phyloP scores from a whole-genome alignment of 1,140 invertebrate species.

The Triops cancriformis region DNA sequence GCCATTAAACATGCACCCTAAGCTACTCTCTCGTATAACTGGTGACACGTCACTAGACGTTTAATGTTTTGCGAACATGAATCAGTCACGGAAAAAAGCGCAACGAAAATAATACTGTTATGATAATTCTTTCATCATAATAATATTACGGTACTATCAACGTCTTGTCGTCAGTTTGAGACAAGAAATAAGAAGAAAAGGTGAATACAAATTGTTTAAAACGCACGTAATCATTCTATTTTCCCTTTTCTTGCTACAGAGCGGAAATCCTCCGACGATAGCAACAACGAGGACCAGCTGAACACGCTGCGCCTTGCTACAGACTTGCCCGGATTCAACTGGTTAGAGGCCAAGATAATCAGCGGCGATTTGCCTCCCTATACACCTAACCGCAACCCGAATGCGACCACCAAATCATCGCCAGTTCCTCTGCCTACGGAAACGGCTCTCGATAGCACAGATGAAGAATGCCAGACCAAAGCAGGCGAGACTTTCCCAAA shows the following conservation, averaged over 20 bases:
- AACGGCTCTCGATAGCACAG: background rate
- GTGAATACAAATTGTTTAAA: background rate
- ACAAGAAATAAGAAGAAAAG: background rate
- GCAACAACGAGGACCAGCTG: slow-evolving; percentile 18
- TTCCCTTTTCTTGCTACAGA: background rate
- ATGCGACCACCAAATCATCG: background rate
- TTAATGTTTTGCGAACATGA: background rate
- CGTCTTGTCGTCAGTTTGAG: background rate
- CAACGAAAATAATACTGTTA: background rate
- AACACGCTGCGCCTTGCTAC: slow-evolving; percentile 21
- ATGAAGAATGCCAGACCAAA: background rate
- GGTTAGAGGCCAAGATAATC: slow-evolving; percentile 22
- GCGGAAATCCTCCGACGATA: background rate
- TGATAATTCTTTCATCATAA: too few relatives aligned
- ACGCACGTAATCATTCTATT: background rate
- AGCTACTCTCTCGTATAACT: background rate
- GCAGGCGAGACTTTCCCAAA: background rate
- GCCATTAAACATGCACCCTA: slow-evolving; percentile 1
- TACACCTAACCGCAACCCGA: background rate
- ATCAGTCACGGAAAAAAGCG: background rate
- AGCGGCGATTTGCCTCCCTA: background rate
- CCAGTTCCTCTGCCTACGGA: background rate
- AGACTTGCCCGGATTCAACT: slow-evolving; percentile 26
- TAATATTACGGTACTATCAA: too few relatives aligned
- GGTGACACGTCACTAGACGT: background rate